phyloP scores from a whole-genome alignment of 2,113 vertebrate species.

The Suricata suricatta region DNA sequence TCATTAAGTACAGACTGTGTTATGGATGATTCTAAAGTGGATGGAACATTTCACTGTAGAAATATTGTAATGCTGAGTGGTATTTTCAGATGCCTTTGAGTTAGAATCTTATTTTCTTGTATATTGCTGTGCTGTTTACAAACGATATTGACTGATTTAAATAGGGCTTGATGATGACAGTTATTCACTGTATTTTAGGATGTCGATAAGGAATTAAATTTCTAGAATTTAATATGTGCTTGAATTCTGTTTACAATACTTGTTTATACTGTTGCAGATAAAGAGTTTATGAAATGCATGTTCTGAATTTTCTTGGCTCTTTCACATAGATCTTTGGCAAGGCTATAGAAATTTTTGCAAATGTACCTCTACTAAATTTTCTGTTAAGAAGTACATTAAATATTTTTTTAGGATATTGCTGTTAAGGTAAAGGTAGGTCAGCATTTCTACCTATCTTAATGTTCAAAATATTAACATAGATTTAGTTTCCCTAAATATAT shows the following conservation, averaged over 20 bases:
- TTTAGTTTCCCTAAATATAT: background rate
- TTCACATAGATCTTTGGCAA: constrained; percentile 24
- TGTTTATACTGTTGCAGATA: background rate
- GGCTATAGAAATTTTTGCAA: background rate
- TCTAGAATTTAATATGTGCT: background rate
- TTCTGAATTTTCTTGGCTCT: constrained; percentile 22
- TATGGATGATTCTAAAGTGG: background rate
- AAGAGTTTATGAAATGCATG: background rate
- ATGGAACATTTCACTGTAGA: background rate
- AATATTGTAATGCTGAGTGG: background rate
- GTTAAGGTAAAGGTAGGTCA: background rate
- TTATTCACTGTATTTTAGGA: background rate
- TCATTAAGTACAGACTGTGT: background rate
- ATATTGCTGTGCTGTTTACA: background rate
- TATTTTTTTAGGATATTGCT: background rate
- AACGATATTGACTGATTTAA: background rate
- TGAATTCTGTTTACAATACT: constrained; percentile 15
- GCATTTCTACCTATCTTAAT: background rate
- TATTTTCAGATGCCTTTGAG: background rate
- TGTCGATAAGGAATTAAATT: background rate
- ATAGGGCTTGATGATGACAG: background rate
- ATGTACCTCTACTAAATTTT: background rate
- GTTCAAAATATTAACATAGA: background rate
- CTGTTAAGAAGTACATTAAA: background rate
- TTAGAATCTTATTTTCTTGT: background rate